Evolutionary conservation across 1,140 invertebrate genomes (phyloP).

Genomic region (Cotesia glomerata): DNA sequence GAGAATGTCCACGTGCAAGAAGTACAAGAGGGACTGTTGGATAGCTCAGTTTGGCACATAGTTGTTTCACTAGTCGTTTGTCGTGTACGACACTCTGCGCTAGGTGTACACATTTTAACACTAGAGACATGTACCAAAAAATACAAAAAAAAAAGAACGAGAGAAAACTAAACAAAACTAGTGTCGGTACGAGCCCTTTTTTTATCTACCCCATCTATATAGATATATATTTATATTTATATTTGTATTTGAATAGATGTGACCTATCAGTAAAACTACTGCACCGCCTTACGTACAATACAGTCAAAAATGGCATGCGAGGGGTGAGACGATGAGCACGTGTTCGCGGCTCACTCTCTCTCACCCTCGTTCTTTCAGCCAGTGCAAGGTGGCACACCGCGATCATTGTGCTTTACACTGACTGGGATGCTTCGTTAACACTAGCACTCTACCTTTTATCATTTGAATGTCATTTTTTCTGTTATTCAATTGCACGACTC

Average conservation of each 20-base stretch:
- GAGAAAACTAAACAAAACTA: not conserved
- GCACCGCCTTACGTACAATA: conserved; percentile 32
- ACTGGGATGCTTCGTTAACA: conserved; percentile 41
- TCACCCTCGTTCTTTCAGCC: conserved; percentile 30
- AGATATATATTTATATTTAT: no score
- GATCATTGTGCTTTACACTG: conserved; percentile 44
- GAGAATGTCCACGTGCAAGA: conserved; percentile 62
- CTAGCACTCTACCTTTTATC: conserved; percentile 16
- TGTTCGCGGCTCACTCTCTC: conserved; percentile 35
- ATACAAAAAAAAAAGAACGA: not conserved
- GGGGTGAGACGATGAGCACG: conserved; percentile 37
- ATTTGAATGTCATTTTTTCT: not conserved
- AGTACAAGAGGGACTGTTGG: not conserved
- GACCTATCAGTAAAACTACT: conserved; percentile 36
- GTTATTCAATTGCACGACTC: no score
- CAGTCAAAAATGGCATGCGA: conserved; percentile 47
- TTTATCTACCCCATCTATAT: conserved; percentile 17
- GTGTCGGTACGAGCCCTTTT: conserved; percentile 21
- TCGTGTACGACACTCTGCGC: not conserved
- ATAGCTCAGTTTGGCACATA: conserved; percentile 3
- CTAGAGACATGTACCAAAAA: conserved; percentile 1
- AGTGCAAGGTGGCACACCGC: conserved; percentile 44
- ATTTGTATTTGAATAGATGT: no score
- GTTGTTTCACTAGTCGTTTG: conserved; percentile 11
- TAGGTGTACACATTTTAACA: conserved; percentile 5